Evolutionary conservation across 1,140 invertebrate species (phyloP).

Genomic region (Tetramorium alpestre): DNA sequence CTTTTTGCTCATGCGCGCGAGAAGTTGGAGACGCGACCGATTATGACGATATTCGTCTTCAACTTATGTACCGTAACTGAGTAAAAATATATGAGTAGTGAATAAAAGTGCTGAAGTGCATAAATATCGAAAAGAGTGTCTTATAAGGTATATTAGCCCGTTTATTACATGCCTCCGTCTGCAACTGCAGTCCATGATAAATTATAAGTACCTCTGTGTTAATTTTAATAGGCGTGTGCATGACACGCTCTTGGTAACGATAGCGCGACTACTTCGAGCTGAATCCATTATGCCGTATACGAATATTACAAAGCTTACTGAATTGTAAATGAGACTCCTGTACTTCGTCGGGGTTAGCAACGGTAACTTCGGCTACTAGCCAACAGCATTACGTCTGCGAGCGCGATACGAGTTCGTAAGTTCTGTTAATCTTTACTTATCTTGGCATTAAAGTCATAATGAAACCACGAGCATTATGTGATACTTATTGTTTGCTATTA

Average conservation of each 20-base stretch:
- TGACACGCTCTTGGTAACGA: conserved; percentile 42
- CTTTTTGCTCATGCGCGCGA: conserved; percentile 36
- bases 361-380: conserved; percentile 53
- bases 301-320: conserved; percentile 61
- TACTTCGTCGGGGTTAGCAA: conserved; percentile 48
- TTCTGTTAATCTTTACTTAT: conserved; percentile 58
- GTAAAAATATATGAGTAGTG: not conserved
- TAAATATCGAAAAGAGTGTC: conserved; percentile 10
- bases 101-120: not conserved
- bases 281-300: conserved; percentile 59
- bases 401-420: conserved; percentile 46
- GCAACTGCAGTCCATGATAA: conserved; percentile 12
- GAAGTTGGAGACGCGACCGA: conserved; percentile 49
- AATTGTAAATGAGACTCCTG: conserved; percentile 58
- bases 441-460: conserved; percentile 54
- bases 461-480: conserved; percentile 31
- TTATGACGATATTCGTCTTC: conserved; percentile 30
- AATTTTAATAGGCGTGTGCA: conserved; percentile 46
- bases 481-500: conserved; percentile 45
- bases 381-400: conserved; percentile 49
- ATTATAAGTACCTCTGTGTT: conserved; percentile 42
- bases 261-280: conserved; percentile 51
- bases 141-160: not conserved
- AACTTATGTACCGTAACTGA: conserved; percentile 28
- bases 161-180: conserved; percentile 1